Percentiles rank a stretch among this genome's conserved stretches.
Conservation (phyloP, 2,797 vertebrate species). For the Phylloscopus collybita region DNA sequence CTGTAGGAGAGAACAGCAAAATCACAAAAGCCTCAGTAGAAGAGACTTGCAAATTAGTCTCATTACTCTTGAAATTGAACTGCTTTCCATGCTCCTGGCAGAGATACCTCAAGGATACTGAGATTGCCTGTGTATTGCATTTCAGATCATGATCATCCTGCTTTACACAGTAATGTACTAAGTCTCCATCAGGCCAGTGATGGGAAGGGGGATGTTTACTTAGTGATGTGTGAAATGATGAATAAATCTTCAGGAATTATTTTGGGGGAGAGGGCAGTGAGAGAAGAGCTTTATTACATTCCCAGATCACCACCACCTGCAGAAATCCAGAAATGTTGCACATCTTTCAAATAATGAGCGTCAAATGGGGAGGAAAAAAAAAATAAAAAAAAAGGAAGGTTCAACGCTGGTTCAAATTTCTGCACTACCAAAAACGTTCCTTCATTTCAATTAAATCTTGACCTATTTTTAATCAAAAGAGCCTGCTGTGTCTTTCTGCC, state of each 20-base stretch:
- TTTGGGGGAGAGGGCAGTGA: background rate
- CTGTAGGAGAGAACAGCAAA: conserved; percentile 44
- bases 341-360: conserved; percentile 2
- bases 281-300: background rate
- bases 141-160: conserved; percentile 1
- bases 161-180: background rate
- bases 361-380: background rate
- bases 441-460: conserved; percentile 55
- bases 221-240: conserved; percentile 24
- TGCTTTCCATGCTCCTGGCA: conserved; percentile 17
- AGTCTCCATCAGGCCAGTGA: background rate
- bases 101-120: conserved; percentile 40
- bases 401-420: background rate
- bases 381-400: background rate
- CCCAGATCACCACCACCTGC: background rate
- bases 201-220: background rate
- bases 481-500: background rate
- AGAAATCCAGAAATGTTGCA: conserved; percentile 6
- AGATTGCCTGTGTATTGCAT: conserved; percentile 14
- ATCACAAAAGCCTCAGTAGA: conserved; percentile 65
- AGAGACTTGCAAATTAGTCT: conserved; percentile 59
- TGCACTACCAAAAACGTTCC: conserved; percentile 1
- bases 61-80: conserved; percentile 50
- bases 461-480: conserved; percentile 55
- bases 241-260: conserved; percentile 19